Conservation (phyloP, 2,797 vertebrate species). For the Sebastes iracundus region DNA sequence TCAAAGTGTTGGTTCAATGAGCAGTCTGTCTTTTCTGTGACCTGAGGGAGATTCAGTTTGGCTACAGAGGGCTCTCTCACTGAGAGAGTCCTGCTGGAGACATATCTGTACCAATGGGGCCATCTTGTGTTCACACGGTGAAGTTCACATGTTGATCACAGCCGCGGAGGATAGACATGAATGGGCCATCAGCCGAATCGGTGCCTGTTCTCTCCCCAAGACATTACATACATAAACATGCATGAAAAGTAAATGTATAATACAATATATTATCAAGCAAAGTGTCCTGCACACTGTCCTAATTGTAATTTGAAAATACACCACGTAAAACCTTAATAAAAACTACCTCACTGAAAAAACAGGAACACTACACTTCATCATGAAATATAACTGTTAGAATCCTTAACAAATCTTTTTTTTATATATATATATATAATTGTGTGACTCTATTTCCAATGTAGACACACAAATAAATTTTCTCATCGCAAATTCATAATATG, state of each 20-base stretch:
- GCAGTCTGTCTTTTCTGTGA: background rate
- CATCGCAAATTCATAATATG: too few relatives aligned
- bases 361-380: background rate
- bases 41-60: background rate
- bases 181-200: background rate
- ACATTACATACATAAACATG: background rate
- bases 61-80: background rate
- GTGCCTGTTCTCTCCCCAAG: background rate
- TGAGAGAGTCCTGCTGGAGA: background rate
- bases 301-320: background rate
- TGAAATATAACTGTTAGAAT: background rate
- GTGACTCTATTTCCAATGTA: too few relatives aligned
- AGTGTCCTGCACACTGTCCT: background rate
- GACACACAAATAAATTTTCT: too few relatives aligned
- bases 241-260: background rate
- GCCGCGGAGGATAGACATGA: background rate
- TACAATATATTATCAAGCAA: background rate
- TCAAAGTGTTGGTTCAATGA: background rate
- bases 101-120: constrained; percentile 65
- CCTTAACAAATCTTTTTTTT: background rate
- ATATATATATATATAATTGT: too few relatives aligned
- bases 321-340: background rate
- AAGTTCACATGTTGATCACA: background rate
- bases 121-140: constrained; percentile 69
- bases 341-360: background rate